Base-by-base conservation (phyloP, 2,797 vertebrate genomes). In the Erpetoichthys calabaricus region DNA sequence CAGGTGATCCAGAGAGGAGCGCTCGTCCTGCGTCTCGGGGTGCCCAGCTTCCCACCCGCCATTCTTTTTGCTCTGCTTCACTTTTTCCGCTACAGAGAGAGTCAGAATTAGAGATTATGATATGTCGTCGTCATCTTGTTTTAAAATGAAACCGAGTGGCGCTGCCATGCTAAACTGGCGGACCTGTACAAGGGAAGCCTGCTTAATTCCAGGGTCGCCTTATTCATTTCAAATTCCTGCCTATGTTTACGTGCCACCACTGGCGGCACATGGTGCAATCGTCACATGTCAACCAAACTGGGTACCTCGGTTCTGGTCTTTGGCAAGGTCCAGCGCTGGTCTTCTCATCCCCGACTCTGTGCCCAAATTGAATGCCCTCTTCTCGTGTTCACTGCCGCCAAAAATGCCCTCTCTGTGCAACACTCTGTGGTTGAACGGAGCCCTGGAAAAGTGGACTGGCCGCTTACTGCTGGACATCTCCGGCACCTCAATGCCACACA, bases 1-100 rank as follows among this genome's bases (percentile, higher is more conserved):
- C 73, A 88, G 83, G 65, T 92, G 92, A 76, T 95, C 91, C 64
- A 92, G 75, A 56, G 84, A 80, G 3, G 80, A 78, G 0, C 74
- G 79, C 57, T 86, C 85, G n/a, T 88, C 86, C 25, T 25, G 25
- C 25, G 25, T 25, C 25, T 25, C 25, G 25, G 25, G 25, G 25
- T 25, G 25, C 5, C 78, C 78, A 3, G 64, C 57, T 4, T 74
- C 60, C 0, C 64, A 66, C 10, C 60, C 68, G 63, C 77, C 68
- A 80, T 44, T 80, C 62, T 47, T 78, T 59, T 67, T 85, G 80
- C 84, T 65, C 44, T 67, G 64, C 41, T 58, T 68, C 57, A 70
- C 63, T 65, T 63, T 69, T 41, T 75, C 70, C 59, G 51, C 56
- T 59, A 62, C 81, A 84, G 59, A 6, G 51, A 60, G 60, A 59